Conservation (phyloP, 2,113 vertebrate genomes). For the Pontoporia blainvillei region DNA sequence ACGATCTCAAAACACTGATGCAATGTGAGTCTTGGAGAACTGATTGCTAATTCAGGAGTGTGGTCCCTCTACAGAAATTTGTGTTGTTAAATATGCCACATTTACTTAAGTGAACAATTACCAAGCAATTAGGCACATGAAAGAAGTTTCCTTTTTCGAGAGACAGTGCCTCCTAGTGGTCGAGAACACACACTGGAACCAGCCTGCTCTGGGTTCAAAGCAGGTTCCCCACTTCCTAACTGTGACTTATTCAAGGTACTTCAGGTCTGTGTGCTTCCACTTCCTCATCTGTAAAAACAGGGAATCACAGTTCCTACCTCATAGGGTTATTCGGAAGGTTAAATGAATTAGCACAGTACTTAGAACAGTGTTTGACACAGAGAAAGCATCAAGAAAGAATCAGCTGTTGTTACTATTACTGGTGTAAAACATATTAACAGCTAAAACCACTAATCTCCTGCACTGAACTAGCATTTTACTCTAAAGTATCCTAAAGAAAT, state of each 20-base stretch:
- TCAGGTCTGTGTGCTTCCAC: neutral
- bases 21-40: neutral
- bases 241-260: neutral
- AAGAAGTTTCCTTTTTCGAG: neutral
- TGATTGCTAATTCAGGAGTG: neutral
- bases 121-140: neutral
- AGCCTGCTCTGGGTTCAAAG: neutral
- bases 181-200: neutral
- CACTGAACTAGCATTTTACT: neutral
- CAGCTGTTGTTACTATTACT: neutral
- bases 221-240: neutral
- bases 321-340: neutral
- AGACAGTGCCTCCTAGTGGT: neutral
- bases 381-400: neutral
- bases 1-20: neutral
- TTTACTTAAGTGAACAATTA: neutral
- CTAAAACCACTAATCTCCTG: neutral
- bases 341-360: neutral
- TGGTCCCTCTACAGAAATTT: neutral
- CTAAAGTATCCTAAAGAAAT: slow-evolving; percentile 1
- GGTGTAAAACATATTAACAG: neutral
- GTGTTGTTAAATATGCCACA: neutral
- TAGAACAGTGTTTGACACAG: neutral
- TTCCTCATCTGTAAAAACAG: neutral
- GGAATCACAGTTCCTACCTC: neutral